These are phyloP conservation scores for Furnarius figulus DNA, from an alignment of 2,113 vertebrate genomes.

Conservation along the genomic window DNA sequence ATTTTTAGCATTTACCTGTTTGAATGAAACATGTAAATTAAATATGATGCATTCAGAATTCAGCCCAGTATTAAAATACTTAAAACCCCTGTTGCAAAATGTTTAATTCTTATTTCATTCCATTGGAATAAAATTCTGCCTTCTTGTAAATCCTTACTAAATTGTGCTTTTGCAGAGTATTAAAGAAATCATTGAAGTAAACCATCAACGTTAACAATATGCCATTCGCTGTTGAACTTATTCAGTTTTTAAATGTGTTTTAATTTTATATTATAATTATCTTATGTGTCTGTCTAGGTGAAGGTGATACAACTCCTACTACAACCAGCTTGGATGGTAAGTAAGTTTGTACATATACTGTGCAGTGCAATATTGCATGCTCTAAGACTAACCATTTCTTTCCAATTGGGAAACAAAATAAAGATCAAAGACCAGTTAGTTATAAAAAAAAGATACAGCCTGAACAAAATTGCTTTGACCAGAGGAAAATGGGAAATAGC, in stretches of 20 bases:
- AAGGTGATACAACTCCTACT: constrained; percentile 77
- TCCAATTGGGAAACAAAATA: background rate
- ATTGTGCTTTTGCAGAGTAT: background rate
- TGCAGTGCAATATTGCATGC: background rate
- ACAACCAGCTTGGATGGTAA: constrained; percentile 76
- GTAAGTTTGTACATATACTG: constrained; percentile 14
- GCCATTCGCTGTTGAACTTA: background rate
- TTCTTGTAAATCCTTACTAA: background rate
- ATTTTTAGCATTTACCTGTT: background rate
- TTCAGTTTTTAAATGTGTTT: background rate
- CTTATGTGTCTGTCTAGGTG: constrained; percentile 70
- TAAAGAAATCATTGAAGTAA: background rate
- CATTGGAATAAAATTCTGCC: background rate
- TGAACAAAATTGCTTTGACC: background rate
- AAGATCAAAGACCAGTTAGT: background rate
- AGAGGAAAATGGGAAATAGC: background rate
- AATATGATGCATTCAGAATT: background rate
- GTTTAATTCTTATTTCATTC: background rate
- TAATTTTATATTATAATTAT: background rate
- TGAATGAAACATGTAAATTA: background rate
- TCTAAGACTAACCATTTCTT: background rate
- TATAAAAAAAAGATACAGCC: fast-evolving
- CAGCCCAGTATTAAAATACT: background rate
- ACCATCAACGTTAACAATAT: background rate
- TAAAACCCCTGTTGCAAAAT: background rate